Conservation (phyloP, 2,888 invertebrate species). For the Drosophila koepferae region DNA sequence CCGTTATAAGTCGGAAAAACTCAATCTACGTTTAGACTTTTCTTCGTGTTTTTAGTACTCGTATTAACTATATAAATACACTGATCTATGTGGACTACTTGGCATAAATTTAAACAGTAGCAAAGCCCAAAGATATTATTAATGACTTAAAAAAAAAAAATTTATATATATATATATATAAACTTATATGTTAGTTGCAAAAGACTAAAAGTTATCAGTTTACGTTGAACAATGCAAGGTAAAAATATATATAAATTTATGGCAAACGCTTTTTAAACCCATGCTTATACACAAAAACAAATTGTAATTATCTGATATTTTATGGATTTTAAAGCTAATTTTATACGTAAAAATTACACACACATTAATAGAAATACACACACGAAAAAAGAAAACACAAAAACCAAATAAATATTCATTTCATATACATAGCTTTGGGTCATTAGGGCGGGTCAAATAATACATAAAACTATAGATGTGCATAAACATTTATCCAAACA, state of each 20-base stretch:
- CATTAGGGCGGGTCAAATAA: constrained; percentile 55
- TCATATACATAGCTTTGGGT: constrained; percentile 45
- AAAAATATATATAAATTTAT: constrained; percentile 18
- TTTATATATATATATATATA: constrained; percentile 21
- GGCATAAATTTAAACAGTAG: constrained; percentile 66
- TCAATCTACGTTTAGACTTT: constrained; percentile 56
- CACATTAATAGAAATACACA: constrained; percentile 20
- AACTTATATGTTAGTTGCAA: constrained; percentile 70
- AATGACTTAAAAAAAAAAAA: constrained; percentile 49
- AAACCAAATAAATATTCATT: constrained; percentile 73
- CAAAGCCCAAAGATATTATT: constrained; percentile 80
- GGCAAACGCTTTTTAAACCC: constrained; percentile 72
- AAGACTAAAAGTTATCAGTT: constrained; percentile 65
- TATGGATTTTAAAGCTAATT: constrained; percentile 77
- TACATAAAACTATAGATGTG: constrained; percentile 46
- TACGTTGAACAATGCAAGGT: constrained; percentile 57
- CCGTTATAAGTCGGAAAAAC: constrained; percentile 38
- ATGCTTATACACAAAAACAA: constrained; percentile 53
- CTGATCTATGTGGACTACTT: constrained; percentile 68
- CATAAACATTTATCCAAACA: constrained; percentile 36
- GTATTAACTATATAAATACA: constrained; percentile 43
- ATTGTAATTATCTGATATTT: constrained; percentile 77
- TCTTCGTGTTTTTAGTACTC: constrained; percentile 62
- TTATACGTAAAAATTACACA: constrained; percentile 71
- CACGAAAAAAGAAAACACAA: constrained; percentile 35